Conservation (phyloP, 2,113 vertebrate species). For the Varanus komodoensis region DNA sequence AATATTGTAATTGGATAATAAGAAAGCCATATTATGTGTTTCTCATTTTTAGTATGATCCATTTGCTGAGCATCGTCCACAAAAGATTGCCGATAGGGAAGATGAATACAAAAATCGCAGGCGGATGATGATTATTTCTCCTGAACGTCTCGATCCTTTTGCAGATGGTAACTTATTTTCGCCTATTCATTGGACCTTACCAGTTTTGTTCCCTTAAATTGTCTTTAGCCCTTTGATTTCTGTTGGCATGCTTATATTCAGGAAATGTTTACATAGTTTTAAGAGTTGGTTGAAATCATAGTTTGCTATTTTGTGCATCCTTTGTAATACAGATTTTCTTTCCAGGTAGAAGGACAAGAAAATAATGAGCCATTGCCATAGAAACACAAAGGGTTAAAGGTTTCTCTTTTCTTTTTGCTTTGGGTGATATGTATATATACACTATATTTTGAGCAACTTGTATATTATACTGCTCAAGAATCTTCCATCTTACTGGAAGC, state of each 20-base stretch:
- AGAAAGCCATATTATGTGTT: background rate
- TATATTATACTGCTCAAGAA: constrained; percentile 78
- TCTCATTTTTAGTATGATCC: constrained; percentile 90
- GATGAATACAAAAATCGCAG: constrained; percentile 98
- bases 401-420: constrained; percentile 87
- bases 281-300: constrained; percentile 84
- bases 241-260: constrained; percentile 84
- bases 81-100: constrained; percentile 96
- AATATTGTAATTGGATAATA: background rate
- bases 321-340: constrained; percentile 87
- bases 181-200: constrained; percentile 73
- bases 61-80: constrained; percentile 95
- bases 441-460: constrained; percentile 77
- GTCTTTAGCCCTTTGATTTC: constrained; percentile 86
- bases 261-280: constrained; percentile 74
- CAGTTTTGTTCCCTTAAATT: constrained; percentile 73
- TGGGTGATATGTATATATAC: constrained; percentile 79
- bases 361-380: constrained; percentile 88
- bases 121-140: constrained; percentile 98
- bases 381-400: constrained; percentile 89
- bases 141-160: constrained; percentile 97
- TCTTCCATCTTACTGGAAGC: constrained; percentile 78
- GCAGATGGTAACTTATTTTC: constrained; percentile 95
- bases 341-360: constrained; percentile 88
- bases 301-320: constrained; percentile 83